These are phyloP conservation scores for Meiosimyza platycephala DNA, from an alignment of 2,888 invertebrate species.

Conservation along the genomic window DNA sequence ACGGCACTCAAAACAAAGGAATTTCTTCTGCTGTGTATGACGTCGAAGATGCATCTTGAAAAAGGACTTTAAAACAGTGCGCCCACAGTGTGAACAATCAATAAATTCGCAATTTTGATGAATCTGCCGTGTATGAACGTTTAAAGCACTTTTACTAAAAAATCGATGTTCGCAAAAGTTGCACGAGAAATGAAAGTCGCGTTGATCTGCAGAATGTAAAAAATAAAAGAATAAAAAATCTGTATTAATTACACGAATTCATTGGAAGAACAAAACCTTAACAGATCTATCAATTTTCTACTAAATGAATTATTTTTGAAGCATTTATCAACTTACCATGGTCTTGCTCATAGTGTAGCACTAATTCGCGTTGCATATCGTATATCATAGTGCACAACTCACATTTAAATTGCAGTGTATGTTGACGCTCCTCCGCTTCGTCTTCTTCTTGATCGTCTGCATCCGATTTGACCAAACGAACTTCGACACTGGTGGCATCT, in stretches of 20 bases:
- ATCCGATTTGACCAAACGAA: not conserved
- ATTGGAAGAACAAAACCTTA: no score
- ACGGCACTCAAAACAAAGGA: constrained; percentile 48
- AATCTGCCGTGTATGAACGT: constrained; percentile 36
- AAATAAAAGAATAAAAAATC: no score
- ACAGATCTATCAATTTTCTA: no score
- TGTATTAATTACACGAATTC: no score
- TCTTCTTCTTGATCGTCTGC: constrained; percentile 19
- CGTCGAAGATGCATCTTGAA: constrained; percentile 32
- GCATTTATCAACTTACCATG: constrained; percentile 40
- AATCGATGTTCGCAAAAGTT: constrained; percentile 35
- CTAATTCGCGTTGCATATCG: constrained; percentile 38
- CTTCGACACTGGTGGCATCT: constrained; percentile 6
- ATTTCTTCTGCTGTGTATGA: constrained; percentile 32
- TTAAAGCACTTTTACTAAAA: constrained; percentile 35
- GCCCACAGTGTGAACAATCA: constrained; percentile 41
- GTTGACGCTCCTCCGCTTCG: constrained; percentile 1
- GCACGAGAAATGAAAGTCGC: constrained; percentile 34
- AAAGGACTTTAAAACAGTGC: constrained; percentile 37
- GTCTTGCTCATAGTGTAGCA: constrained; percentile 40
- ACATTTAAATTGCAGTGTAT: constrained; percentile 36
- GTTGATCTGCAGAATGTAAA: constrained; percentile 23
- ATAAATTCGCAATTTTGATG: constrained; percentile 38
- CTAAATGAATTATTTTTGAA: no score
- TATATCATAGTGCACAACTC: constrained; percentile 43